A percentile compares a stretch with the other conserved stretches of the same genome.
These are phyloP conservation scores for Piaya cayana DNA, from an alignment of 2,113 vertebrate genomes.

Conservation along the genomic window DNA sequence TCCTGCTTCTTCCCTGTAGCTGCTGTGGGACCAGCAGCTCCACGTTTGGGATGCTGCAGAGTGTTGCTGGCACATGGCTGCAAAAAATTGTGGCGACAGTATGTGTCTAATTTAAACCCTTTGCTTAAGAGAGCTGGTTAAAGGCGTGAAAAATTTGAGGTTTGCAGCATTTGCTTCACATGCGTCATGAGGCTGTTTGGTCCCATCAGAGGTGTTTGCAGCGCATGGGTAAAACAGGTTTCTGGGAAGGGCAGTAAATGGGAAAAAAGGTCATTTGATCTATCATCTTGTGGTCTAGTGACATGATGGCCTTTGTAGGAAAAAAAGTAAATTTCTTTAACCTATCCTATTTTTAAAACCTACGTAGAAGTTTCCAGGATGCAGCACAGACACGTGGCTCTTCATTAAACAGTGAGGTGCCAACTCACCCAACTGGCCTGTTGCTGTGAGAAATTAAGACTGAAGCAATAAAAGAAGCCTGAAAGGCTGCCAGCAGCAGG, in stretches of 20 bases:
- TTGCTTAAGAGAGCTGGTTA: background rate
- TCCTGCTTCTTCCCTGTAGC: background rate
- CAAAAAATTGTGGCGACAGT: background rate
- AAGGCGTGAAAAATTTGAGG: background rate
- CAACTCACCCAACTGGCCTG: background rate
- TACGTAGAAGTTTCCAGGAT: background rate
- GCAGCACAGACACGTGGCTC: rapidly evolving
- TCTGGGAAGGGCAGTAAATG: conserved; percentile 32
- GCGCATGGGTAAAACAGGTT: rapidly evolving
- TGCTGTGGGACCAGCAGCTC: rapidly evolving
- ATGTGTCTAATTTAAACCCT: background rate
- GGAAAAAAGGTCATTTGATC: conserved; percentile 27
- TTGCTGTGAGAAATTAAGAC: background rate
- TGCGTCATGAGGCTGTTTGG: background rate
- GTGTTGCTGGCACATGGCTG: background rate
- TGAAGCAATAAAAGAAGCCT: background rate
- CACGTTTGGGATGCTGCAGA: rapidly evolving
- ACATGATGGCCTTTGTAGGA: background rate
- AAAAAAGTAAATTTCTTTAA: background rate
- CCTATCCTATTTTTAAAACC: background rate
- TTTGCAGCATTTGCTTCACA: background rate
- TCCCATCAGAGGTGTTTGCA: background rate
- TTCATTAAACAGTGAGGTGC: background rate
- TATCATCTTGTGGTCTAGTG: background rate
- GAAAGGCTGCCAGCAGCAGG: background rate